A percentile compares a stretch with the other conserved stretches of the same genome.
These are phyloP conservation scores for Montipora foliosa DNA, from an alignment of 64 coral and sea anemone genomes.

Conservation along the genomic window DNA sequence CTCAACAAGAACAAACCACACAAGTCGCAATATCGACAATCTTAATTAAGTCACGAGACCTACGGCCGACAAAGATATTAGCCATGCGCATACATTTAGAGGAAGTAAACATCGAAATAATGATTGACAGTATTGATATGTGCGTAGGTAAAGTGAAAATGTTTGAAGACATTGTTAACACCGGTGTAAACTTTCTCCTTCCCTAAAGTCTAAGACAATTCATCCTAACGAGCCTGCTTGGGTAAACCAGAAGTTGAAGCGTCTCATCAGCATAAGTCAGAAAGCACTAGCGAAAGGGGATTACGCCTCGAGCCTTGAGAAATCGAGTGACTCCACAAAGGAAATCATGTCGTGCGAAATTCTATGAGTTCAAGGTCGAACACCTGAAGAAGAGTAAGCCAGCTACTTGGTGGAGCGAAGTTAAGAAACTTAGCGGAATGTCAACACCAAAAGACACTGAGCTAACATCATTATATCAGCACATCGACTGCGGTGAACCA, in stretches of 20 bases:
- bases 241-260: neutral
- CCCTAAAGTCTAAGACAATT: too few species aligned
- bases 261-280: too few species aligned
- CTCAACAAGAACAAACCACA: neutral
- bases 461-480: too few species aligned
- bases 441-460: too few species aligned
- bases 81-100: neutral
- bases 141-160: neutral
- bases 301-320: neutral
- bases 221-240: neutral
- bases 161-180: neutral
- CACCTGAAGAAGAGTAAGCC: neutral
- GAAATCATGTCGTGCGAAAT: constrained; percentile 3
- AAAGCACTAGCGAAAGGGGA: neutral
- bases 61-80: constrained; percentile 6
- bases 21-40: neutral
- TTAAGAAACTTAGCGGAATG: too few species aligned
- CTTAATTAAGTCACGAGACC: constrained; percentile 1
- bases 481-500: too few species aligned
- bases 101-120: neutral
- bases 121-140: neutral
- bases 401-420: neutral
- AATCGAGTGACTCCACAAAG: neutral
- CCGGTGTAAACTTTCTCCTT: too few species aligned
- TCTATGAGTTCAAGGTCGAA: too few species aligned